A percentile compares a stretch with the other conserved stretches of the same genome.
These are phyloP conservation scores for Arizona elegans DNA, from an alignment of 2,113 vertebrate genomes.

Conservation along the genomic window DNA sequence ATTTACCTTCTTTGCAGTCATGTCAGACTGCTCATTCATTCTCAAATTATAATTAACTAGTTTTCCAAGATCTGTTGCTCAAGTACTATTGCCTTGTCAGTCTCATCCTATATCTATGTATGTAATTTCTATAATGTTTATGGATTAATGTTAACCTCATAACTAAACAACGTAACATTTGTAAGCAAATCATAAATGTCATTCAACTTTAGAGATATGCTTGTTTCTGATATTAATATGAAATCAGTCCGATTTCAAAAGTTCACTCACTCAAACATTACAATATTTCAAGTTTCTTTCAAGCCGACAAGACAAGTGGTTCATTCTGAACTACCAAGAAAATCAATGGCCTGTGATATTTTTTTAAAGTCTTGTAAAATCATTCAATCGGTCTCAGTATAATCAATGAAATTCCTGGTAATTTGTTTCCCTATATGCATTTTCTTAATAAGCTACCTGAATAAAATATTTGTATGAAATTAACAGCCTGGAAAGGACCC, in stretches of 20 bases:
- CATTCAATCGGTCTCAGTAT: not conserved
- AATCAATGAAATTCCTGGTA: not conserved
- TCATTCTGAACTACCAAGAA: not conserved
- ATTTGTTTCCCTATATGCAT: not conserved
- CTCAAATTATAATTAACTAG: not conserved
- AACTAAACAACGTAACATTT: not conserved
- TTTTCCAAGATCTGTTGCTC: not conserved
- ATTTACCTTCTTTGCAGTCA: not conserved
- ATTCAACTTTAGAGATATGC: not conserved
- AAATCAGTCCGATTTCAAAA: not conserved
- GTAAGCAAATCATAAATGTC: not conserved
- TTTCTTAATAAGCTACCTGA: not conserved
- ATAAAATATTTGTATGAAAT: not conserved
- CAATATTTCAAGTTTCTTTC: not conserved
- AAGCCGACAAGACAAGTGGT: not conserved
- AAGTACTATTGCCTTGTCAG: not conserved
- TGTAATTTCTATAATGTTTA: not conserved
- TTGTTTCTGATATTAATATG: not conserved
- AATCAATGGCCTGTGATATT: not conserved
- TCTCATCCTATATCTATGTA: not conserved
- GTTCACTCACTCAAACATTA: not conserved
- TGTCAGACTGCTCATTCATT: not conserved
- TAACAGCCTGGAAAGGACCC: not conserved
- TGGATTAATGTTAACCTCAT: not conserved
- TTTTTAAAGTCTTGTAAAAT: not conserved